Base-by-base conservation (phyloP, 2,888 invertebrate genomes). In the Vannuccia rotundouncinata region DNA sequence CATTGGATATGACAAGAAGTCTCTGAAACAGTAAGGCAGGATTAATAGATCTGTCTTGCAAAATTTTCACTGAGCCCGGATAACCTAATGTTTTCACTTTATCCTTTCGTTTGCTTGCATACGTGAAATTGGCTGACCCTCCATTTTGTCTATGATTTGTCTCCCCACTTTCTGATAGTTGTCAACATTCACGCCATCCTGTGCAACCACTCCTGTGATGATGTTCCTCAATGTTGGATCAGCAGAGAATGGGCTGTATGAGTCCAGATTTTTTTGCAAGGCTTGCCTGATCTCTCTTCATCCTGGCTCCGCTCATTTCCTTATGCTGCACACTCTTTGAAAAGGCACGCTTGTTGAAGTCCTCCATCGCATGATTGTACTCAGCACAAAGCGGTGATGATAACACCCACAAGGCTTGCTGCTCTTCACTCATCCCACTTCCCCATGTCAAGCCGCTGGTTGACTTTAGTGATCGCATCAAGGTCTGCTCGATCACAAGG, bases 251-350 rank as follows among this genome's bases (percentile, higher is more conserved):
- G 81, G 82, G 25, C 31, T 59, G 13, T 59, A 76, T 77, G 80
- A n/a, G 25, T 13, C 30, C 2, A 83, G 77, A 59, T 81, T 82
- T 76, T 74, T 80, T 78, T 59, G 66, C 30, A 10, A 77, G 31
- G 79, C 82, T 81, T 13, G 75, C 25, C n/a, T 30, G 28, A 74
- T 83, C 82, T 45, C 83, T 74, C 25, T 80, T 60, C 30, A 79
- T 79, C 59, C 80, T 80, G 28, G 82, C 79, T 59, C 25, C 45
- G 45, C 60, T 80, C 27, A 78, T 22, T 25, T 83, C 82, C 29
- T 79, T 83, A 77, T 82, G 82, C 60, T 83, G 82, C 31, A 82
- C 80, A 78, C 78, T 82, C 66, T 81, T 80, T 25, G 81, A 29
- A 73, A 59, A 80, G 25, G 74, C 1, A 31, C 17, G 59, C 17